Evolutionary conservation across 2,888 invertebrate genomes (phyloP).

Genomic region (Folsomia candida): DNA sequence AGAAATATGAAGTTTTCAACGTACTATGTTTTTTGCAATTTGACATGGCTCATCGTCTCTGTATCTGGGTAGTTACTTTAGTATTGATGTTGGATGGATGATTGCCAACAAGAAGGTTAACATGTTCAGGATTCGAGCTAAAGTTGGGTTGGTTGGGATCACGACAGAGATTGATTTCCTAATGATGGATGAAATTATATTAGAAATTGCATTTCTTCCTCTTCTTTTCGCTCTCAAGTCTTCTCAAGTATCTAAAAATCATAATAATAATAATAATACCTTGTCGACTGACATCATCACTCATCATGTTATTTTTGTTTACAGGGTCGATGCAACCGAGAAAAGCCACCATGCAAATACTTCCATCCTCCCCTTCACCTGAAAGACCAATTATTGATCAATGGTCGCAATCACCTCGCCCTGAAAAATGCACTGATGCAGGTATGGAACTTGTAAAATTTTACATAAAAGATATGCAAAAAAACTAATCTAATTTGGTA

Average conservation of each 20-base stretch:
- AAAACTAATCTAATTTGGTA: too few species aligned
- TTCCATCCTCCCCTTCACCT: constrained; percentile 99
- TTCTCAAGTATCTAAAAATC: neutral
- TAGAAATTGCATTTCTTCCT: constrained; percentile 8
- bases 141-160: neutral
- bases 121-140: neutral
- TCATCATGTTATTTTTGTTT: constrained; percentile 45
- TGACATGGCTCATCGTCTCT: constrained; percentile 16
- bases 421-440: constrained; percentile 97
- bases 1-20: constrained; percentile 14
- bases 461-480: too few species aligned
- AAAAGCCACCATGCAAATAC: constrained; percentile 99
- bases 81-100: constrained; percentile 13
- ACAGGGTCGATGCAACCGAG: constrained; percentile 99
- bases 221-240: too few species aligned
- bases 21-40: constrained; percentile 12
- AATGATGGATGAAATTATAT: constrained; percentile 10
- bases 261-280: too few species aligned
- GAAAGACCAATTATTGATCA: constrained; percentile 99
- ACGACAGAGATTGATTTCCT: constrained; percentile 5
- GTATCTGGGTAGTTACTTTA: constrained; percentile 10
- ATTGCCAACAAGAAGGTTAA: constrained; percentile 5
- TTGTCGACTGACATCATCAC: too few species aligned
- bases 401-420: constrained; percentile 98
- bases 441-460: too few species aligned